Conservation (phyloP, 2,888 invertebrate species). For the Lissocephala sabroskyi region DNA sequence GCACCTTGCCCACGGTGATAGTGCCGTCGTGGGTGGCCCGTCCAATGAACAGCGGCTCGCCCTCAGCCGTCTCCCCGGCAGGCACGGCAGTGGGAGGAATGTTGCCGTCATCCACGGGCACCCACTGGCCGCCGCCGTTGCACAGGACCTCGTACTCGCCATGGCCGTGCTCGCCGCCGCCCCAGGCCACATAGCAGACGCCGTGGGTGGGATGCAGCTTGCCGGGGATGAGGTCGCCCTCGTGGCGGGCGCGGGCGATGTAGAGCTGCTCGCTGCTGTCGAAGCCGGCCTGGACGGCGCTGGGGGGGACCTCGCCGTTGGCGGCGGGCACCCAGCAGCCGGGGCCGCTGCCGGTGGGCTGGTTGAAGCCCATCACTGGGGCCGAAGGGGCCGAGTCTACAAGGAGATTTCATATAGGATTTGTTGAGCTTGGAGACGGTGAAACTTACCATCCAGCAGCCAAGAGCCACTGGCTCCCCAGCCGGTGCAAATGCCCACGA, state of each 20-base stretch:
- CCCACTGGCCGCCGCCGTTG: slow-evolving; percentile 78
- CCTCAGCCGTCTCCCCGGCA: slow-evolving; percentile 82
- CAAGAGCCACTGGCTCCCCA: slow-evolving; percentile 89
- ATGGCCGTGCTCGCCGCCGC: slow-evolving; percentile 81
- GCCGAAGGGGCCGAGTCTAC: slow-evolving; percentile 55
- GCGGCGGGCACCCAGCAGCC: slow-evolving; percentile 77
- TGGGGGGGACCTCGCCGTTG: slow-evolving; percentile 80
- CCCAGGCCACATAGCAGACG: slow-evolving; percentile 83
- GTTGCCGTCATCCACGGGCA: slow-evolving; percentile 76
- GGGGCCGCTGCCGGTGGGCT: slow-evolving; percentile 62
- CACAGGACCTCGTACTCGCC: slow-evolving; percentile 80
- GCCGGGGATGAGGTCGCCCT: slow-evolving; percentile 85
- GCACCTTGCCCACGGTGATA: slow-evolving; percentile 86
- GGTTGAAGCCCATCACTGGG: slow-evolving; percentile 48
- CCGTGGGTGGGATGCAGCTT: slow-evolving; percentile 80
- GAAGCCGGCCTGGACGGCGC: slow-evolving; percentile 79
- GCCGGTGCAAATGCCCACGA: slow-evolving; percentile 88
- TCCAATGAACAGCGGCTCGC: slow-evolving; percentile 85
- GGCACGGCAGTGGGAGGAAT: slow-evolving; percentile 84
- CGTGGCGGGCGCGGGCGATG: slow-evolving; percentile 80
- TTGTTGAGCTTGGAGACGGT: background rate
- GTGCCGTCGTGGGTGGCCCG: slow-evolving; percentile 84
- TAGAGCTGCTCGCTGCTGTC: slow-evolving; percentile 77
- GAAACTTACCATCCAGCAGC: slow-evolving; percentile 82
- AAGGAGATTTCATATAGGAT: background rate